These are phyloP conservation scores for Kuschelorhynchus macadamiae DNA, from an alignment of 2,888 invertebrate genomes.

Conservation along the genomic window DNA sequence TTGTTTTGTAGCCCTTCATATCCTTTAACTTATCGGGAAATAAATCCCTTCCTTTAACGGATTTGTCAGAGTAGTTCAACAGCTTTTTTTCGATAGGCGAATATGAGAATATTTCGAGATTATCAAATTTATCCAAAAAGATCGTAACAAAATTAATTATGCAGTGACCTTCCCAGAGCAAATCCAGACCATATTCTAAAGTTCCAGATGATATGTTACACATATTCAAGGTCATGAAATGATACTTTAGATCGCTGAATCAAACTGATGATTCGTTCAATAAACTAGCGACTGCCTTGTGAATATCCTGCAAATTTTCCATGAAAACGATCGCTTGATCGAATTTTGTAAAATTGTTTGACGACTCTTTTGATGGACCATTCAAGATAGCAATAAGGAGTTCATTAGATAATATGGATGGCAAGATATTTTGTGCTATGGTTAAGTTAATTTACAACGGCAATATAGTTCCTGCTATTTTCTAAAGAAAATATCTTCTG, in stretches of 20 bases:
- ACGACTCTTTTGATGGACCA: too few relatives aligned
- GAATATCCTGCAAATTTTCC: conserved; percentile 14
- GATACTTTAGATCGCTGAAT: conserved; percentile 20
- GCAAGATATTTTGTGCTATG: too few relatives aligned
- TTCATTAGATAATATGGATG: too few relatives aligned
- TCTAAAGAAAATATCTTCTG: too few relatives aligned
- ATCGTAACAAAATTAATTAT: conserved; percentile 21
- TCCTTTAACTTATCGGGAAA: conserved; percentile 14
- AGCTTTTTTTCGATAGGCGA: conserved; percentile 11
- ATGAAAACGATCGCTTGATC: too few relatives aligned
- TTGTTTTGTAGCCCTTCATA: conserved; percentile 22
- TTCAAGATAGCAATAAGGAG: too few relatives aligned
- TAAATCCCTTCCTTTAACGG: neutral
- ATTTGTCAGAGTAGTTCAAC: neutral
- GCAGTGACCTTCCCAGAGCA: conserved; percentile 13
- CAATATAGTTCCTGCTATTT: too few relatives aligned
- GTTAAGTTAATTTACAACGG: too few relatives aligned
- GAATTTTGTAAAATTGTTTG: too few relatives aligned
- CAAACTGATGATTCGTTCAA: conserved; percentile 17
- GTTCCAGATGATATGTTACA: neutral
- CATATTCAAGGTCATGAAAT: conserved; percentile 8
- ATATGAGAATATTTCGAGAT: conserved; percentile 12
- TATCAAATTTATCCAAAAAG: neutral
- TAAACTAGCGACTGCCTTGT: neutral
- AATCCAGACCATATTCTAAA: neutral